Conservation (phyloP, 2,797 vertebrate genomes). For the Graptemys geographica region DNA sequence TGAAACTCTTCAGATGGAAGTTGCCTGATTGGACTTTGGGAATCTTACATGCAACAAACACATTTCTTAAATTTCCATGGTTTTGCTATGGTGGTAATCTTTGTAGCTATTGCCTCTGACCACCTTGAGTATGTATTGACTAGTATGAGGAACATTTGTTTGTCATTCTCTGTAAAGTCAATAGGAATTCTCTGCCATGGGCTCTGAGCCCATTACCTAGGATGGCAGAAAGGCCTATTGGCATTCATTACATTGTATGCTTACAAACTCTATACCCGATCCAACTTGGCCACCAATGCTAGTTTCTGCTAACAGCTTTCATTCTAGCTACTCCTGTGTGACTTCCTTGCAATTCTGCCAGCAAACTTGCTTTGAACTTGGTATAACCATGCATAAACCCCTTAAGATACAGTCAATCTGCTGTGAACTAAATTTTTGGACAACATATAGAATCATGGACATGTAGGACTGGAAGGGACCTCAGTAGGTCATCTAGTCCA, state of each 20-base stretch:
- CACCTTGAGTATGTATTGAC: rapidly evolving
- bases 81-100: neutral
- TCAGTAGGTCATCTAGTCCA: neutral
- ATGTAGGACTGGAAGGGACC: neutral
- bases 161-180: neutral
- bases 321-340: neutral
- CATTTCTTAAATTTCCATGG: neutral
- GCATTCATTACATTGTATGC: neutral
- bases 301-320: neutral
- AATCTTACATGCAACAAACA: neutral
- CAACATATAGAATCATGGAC: neutral
- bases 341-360: neutral
- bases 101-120: neutral
- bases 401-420: neutral
- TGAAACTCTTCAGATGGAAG: neutral
- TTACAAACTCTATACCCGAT: neutral
- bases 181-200: neutral
- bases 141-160: neutral
- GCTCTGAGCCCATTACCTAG: neutral
- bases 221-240: neutral
- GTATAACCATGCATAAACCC: neutral
- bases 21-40: neutral
- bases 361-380: neutral
- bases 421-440: conserved; percentile 31
- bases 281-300: neutral